A percentile compares a stretch with the other conserved stretches of the same genome.
phyloP scores from a whole-genome alignment of 2,113 vertebrate species.

The Pluvianellus socialis region DNA sequence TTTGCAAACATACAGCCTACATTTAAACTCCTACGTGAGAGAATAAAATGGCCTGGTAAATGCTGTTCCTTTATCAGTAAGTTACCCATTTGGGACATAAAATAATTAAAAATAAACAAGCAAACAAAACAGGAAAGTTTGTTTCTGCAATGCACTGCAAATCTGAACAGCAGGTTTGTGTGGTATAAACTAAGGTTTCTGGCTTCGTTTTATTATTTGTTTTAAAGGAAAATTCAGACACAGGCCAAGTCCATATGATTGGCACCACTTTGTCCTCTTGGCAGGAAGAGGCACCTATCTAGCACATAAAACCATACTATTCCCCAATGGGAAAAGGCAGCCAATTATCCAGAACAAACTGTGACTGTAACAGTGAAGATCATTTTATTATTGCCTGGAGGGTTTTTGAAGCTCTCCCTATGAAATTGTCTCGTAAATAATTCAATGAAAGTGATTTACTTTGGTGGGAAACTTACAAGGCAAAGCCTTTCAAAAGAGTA shows the following conservation, averaged over 20 bases:
- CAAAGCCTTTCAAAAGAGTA: conserved; percentile 32
- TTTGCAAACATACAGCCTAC: not conserved
- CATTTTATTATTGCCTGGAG: conserved; percentile 72
- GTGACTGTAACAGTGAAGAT: conserved; percentile 66
- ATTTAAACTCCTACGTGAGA: rapidly evolving
- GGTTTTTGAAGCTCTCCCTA: conserved; percentile 71
- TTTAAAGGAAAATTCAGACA: not conserved
- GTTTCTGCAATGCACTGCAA: not conserved
- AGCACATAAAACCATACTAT: not conserved
- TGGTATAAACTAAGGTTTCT: rapidly evolving
- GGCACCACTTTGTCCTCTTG: not conserved
- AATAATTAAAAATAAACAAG: not conserved
- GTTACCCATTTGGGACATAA: not conserved
- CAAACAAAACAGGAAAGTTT: not conserved
- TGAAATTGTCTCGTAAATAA: conserved; percentile 74
- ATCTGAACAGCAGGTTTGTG: no score
- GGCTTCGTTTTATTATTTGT: no score
- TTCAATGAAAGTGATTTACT: conserved; percentile 72
- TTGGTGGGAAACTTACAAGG: conserved; percentile 31
- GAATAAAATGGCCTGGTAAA: not conserved
- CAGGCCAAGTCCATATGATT: not conserved
- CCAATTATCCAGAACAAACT: conserved; percentile 71
- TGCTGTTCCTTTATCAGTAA: not conserved
- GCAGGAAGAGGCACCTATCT: conserved; percentile 1
- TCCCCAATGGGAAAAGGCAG: conserved; percentile 20